Conservation (phyloP, 2,888 invertebrate genomes). For the Thera britannica region DNA sequence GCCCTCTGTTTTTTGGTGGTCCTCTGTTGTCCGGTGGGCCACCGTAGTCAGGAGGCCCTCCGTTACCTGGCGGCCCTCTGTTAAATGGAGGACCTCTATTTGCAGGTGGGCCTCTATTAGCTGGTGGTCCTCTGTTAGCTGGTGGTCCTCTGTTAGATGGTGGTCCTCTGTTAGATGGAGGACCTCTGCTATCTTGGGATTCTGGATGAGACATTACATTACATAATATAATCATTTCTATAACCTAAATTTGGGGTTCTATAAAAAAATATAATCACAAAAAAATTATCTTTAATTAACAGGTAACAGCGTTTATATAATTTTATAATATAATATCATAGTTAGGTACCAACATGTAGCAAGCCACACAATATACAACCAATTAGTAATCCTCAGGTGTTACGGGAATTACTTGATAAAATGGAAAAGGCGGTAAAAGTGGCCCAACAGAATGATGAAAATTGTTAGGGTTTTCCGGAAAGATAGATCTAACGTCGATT, state of each 20-base stretch:
- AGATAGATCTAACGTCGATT: conserved; percentile 40
- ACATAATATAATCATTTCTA: no score
- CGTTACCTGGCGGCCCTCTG: conserved; percentile 34
- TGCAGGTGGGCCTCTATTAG: conserved; percentile 35
- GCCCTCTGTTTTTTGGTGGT: conserved; percentile 32
- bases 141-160: conserved; percentile 33
- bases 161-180: conserved; percentile 34
- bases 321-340: neutral
- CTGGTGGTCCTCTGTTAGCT: conserved; percentile 30
- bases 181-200: conserved; percentile 26
- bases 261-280: conserved; percentile 23
- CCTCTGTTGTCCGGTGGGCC: conserved; percentile 34
- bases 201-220: conserved; percentile 6
- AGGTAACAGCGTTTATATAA: no score
- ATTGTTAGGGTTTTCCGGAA: conserved; percentile 5
- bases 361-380: neutral
- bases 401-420: conserved; percentile 53
- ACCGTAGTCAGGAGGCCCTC: conserved; percentile 33
- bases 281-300: no score
- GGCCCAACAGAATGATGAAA: conserved; percentile 8
- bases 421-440: conserved; percentile 13
- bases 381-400: conserved; percentile 44
- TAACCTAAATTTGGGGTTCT: conserved; percentile 10
- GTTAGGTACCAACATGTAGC: conserved; percentile 5
- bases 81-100: conserved; percentile 39